phyloP scores from a whole-genome alignment of 2,113 vertebrate genomes.

The Glaucidium brasilianum region DNA sequence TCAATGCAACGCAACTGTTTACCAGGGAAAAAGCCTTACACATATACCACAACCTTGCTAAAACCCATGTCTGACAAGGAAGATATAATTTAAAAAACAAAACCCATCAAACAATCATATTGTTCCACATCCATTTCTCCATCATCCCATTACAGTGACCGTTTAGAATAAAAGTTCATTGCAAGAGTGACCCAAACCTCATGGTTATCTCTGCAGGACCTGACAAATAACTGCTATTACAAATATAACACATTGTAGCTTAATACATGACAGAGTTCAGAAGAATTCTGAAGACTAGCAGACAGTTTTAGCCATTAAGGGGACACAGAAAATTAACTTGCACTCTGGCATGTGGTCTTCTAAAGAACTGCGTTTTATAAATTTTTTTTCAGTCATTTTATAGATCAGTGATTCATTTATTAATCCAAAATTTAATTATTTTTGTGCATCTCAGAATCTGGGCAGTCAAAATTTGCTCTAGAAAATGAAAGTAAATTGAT shows the following conservation, averaged over 20 bases:
- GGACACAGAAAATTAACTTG: neutral
- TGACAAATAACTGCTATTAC: neutral
- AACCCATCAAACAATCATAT: too few species aligned
- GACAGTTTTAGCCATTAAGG: neutral
- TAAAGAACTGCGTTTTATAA: neutral
- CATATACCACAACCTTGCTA: neutral
- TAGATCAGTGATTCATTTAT: neutral
- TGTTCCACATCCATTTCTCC: neutral
- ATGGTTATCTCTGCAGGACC: neutral
- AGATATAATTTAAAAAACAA: neutral
- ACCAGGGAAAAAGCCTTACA: neutral
- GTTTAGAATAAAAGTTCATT: neutral
- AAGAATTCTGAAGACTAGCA: neutral
- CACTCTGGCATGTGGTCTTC: too few species aligned
- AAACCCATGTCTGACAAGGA: accelerated
- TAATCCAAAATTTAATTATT: neutral
- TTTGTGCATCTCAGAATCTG: neutral
- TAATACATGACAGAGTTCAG: neutral
- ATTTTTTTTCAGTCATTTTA: neutral
- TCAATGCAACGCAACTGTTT: accelerated
- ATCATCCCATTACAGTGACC: neutral
- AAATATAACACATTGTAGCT: neutral
- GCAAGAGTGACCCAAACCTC: neutral
- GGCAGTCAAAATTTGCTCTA: neutral
- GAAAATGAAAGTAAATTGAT: neutral